A percentile compares a stretch with the other conserved stretches of the same genome.
phyloP scores from a whole-genome alignment of 2,888 invertebrate genomes.

The Synanthedon vespiformis region DNA sequence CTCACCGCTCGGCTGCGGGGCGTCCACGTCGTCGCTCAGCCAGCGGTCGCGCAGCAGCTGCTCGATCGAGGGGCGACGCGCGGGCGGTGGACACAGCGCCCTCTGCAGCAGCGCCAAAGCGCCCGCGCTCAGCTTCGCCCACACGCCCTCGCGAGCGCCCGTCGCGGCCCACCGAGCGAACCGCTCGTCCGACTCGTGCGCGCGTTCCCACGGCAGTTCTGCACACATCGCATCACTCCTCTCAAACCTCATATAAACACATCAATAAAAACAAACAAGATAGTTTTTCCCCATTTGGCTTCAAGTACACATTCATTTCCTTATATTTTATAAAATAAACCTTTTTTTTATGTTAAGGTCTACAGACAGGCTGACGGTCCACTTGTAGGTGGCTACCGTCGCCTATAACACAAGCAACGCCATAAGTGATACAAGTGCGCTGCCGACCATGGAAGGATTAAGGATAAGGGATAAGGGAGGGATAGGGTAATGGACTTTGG shows the following conservation, averaged over 20 bases:
- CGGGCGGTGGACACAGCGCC: constrained; percentile 76
- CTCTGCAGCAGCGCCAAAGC: constrained; percentile 82
- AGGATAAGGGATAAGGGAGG: too few relatives aligned
- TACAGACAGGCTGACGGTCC: too few relatives aligned
- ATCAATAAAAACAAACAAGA: background rate
- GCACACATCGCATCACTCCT: constrained; percentile 8
- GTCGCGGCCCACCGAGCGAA: constrained; percentile 71
- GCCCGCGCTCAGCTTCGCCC: constrained; percentile 79
- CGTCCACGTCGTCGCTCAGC: constrained; percentile 29
- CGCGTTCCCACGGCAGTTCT: constrained; percentile 97
- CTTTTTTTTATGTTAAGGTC: too few relatives aligned
- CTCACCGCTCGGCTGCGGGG: constrained; percentile 8
- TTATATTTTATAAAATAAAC: too few relatives aligned
- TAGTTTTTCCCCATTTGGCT: background rate
- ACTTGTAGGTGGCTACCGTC: too few relatives aligned
- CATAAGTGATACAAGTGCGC: too few relatives aligned
- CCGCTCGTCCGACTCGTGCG: constrained; percentile 76
- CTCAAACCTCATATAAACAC: background rate
- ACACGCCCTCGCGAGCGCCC: constrained; percentile 68
- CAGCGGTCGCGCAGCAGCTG: constrained; percentile 83
- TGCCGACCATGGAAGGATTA: too few relatives aligned
- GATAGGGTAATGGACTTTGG: too few relatives aligned
- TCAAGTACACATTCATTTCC: too few relatives aligned
- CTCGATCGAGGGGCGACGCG: constrained; percentile 73
- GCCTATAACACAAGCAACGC: too few relatives aligned